These are phyloP conservation scores for Trididemnum nubilum DNA, from an alignment of 23 tunicate species.

Conservation along the genomic window DNA sequence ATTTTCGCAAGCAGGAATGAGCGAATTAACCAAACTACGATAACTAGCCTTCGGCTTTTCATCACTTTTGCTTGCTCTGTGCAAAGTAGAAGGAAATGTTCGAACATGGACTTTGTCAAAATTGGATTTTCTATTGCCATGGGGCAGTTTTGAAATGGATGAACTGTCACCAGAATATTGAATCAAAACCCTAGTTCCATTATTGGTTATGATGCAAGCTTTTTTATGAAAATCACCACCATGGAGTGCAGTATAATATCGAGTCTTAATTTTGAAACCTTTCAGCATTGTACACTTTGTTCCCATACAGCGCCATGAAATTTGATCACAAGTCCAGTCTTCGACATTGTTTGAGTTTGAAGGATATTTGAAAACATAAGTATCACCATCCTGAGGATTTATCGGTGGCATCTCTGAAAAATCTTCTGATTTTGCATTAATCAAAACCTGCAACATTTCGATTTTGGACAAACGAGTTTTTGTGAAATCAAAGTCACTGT, in stretches of 20 bases:
- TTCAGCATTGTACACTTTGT: neutral
- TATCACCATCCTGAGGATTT: no score
- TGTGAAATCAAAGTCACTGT: no score
- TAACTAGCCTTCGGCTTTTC: neutral
- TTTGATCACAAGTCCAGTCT: constrained; percentile 22
- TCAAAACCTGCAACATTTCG: no score
- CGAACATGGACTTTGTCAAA: neutral
- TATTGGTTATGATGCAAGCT: neutral
- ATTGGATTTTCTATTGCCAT: neutral
- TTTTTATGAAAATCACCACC: neutral
- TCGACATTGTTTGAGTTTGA: neutral
- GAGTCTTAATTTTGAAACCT: neutral
- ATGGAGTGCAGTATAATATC: neutral
- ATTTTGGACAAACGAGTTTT: no score
- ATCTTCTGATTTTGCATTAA: no score
- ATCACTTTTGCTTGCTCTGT: neutral
- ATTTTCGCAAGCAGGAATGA: neutral
- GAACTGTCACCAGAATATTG: neutral
- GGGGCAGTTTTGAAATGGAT: neutral
- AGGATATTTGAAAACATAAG: no score
- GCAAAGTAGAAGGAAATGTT: constrained; percentile 24
- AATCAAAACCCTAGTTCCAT: neutral
- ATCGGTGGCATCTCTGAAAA: no score
- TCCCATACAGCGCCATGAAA: constrained; percentile 3
- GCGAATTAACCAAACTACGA: neutral